phyloP scores from a whole-genome alignment of 37 sponge, comb jelly and placozoan species.

The Spongilla lacustris region DNA sequence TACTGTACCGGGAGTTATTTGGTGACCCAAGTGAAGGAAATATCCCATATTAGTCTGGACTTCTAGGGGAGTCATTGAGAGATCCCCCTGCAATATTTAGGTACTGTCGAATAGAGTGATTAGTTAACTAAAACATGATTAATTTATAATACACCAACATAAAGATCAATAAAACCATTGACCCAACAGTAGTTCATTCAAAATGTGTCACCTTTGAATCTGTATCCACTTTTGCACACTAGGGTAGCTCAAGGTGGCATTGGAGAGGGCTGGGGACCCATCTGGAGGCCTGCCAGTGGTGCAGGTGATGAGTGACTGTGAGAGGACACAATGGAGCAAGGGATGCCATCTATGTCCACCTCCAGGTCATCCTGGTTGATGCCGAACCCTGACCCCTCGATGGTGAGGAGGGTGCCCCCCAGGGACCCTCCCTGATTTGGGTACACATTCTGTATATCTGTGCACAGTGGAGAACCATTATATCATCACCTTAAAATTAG shows the following conservation, averaged over 20 bases:
- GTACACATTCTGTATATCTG: slow-evolving; percentile 50
- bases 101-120: slow-evolving; percentile 34
- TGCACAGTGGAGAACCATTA: too few species aligned
- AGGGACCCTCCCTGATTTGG: slow-evolving; percentile 43
- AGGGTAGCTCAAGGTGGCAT: slow-evolving; percentile 1
- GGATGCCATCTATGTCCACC: slow-evolving; percentile 68
- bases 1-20: background rate
- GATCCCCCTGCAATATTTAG: background rate
- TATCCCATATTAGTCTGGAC: slow-evolving; percentile 17
- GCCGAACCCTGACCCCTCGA: slow-evolving; percentile 62
- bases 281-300: slow-evolving; percentile 32
- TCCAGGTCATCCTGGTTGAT: slow-evolving; percentile 5
- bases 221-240: slow-evolving; percentile 41
- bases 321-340: slow-evolving; percentile 32
- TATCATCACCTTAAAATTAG: too few species aligned
- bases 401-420: slow-evolving; percentile 63
- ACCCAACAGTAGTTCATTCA: too few species aligned
- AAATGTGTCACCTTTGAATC: slow-evolving; percentile 55
- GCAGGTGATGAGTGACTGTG: slow-evolving; percentile 29
- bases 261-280: slow-evolving; percentile 31
- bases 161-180: too few species aligned
- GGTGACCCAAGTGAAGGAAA: slow-evolving; percentile 38
- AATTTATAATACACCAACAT: too few species aligned
- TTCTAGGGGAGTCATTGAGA: slow-evolving; percentile 26
- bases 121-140: too few species aligned